Evolutionary conservation across 1,140 invertebrate species (phyloP), one percentile per base, ranked within the genome.

Genomic region (Chelonus insularis): DNA sequence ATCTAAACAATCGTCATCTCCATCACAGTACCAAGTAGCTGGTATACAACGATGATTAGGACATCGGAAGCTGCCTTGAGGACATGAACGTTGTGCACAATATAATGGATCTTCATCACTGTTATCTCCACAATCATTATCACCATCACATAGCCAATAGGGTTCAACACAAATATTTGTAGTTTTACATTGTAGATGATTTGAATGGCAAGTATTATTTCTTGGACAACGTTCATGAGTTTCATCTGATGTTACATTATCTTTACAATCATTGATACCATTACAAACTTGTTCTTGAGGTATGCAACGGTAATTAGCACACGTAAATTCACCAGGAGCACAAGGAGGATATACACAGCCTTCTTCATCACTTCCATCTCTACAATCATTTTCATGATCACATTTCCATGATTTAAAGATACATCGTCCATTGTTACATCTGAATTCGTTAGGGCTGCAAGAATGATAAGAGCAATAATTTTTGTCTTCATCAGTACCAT

Each of bases 331-430:
- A 1, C 92, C 94, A n/a, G 87, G 83, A 1, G 92, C 92, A 74
- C 96, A 98, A 0, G 90, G 88, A 6, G 93, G 92, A 79, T 96
- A 96, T 1, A 86, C 84, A 76, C 96, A 98, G n/a, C 89, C 91
- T 60, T 92, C 83, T 79, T 98, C 96, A 76, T 98, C 96, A 16
- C 91, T 94, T 0, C 89, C 89, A 73, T 99, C 92, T 68, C 94
- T 91, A 77, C 96, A 98, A 70, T 99, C 95, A 71, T 98, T 96
- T 83, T 91, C 96, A 74, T 93, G 91, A 79, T 96, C 94, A 72
- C 95, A 96, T 75, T 93, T 93, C 95, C 94, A 97, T 0, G 93
- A 91, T 70, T 92, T 92, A 72, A 96, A 96, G 63, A 98, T 97
- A 71, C 96, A 98, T 1, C 95, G 86, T 0, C 94, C 95, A 72